Conservation (phyloP, 2,888 invertebrate genomes). For the Eledone cirrhosa region DNA sequence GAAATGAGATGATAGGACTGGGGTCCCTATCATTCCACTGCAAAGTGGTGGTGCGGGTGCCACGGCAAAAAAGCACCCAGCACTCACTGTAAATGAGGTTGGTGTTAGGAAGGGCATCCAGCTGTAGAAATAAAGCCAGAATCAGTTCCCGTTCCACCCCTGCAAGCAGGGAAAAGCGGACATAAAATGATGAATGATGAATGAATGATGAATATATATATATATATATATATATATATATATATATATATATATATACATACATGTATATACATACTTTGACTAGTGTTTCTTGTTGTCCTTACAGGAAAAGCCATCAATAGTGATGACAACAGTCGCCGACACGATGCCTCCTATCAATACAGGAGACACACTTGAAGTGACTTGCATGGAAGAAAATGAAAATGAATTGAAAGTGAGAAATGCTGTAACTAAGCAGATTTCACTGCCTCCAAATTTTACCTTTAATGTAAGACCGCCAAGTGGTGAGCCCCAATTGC, state of each 20-base stretch:
- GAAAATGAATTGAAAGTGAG: constrained; percentile 29
- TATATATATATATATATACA: background rate
- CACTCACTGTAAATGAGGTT: too few relatives aligned
- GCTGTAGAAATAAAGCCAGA: too few relatives aligned
- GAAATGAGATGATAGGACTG: too few relatives aligned
- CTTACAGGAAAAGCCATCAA: background rate
- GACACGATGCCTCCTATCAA: background rate
- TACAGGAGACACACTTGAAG: background rate
- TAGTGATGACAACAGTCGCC: background rate
- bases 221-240: background rate
- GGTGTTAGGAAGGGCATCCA: too few relatives aligned
- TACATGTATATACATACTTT: background rate
- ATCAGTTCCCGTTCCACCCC: too few relatives aligned
- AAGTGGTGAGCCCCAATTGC: constrained; percentile 44
- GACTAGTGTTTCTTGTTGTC: background rate
- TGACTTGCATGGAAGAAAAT: constrained; percentile 7
- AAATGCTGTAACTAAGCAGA: constrained; percentile 40
- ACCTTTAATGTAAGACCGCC: constrained; percentile 56
- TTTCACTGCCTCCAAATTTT: constrained; percentile 56
- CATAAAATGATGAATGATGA: too few relatives aligned
- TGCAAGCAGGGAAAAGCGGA: too few relatives aligned
- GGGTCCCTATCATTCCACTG: too few relatives aligned
- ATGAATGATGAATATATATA: background rate
- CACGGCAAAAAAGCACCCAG: too few relatives aligned
- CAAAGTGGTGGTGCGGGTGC: too few relatives aligned